These are phyloP conservation scores for Catharus ustulatus DNA, from an alignment of 2,797 vertebrate species.

Conservation along the genomic window DNA sequence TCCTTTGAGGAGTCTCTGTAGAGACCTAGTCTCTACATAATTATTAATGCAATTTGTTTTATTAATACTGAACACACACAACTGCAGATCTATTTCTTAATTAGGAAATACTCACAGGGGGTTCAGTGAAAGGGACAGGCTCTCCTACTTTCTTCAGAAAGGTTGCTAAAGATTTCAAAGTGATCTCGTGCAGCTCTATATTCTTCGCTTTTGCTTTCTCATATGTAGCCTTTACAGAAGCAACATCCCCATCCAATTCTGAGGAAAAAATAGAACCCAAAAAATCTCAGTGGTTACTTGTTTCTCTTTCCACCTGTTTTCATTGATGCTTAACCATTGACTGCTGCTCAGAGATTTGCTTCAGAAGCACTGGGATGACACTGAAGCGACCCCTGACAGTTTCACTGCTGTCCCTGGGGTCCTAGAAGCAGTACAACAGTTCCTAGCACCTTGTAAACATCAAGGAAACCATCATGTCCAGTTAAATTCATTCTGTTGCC, in stretches of 20 bases:
- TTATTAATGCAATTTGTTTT: slow-evolving; percentile 50
- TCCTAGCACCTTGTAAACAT: not conserved
- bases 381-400: not conserved
- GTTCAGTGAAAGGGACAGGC: slow-evolving; percentile 86
- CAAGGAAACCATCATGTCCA: not conserved
- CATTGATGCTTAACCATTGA: not conserved
- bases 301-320: not conserved
- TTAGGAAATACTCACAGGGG: slow-evolving; percentile 86
- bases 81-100: slow-evolving; percentile 57
- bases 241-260: slow-evolving; percentile 84
- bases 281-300: not conserved
- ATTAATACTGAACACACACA: slow-evolving; percentile 1
- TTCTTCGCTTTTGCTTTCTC: slow-evolving; percentile 81
- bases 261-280: not conserved
- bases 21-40: slow-evolving; percentile 65
- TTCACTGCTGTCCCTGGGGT: not conserved
- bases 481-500: not conserved
- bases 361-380: not conserved
- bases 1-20: slow-evolving; percentile 33
- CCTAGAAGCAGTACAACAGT: not conserved
- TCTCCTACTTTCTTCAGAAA: slow-evolving; percentile 84
- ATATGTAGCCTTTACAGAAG: slow-evolving; percentile 82
- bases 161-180: slow-evolving; percentile 86
- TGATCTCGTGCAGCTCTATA: slow-evolving; percentile 74
- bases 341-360: not conserved